Evolutionary conservation across 2,888 invertebrate genomes (phyloP).

Genomic region (Drosophila acutilabella): DNA sequence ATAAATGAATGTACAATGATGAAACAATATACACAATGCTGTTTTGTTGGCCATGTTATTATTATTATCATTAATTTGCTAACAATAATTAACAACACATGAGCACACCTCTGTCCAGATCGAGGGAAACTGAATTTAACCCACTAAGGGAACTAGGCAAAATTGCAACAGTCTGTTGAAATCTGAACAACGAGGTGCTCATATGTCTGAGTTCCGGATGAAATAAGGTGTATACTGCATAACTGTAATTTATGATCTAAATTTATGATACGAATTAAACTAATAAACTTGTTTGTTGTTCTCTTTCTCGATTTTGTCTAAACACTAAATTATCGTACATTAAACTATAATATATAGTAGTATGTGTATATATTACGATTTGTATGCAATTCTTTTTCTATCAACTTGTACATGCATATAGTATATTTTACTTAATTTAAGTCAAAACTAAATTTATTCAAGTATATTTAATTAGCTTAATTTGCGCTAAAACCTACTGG

Average conservation of each 20-base stretch:
- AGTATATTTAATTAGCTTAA: conserved; percentile 25
- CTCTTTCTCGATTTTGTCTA: conserved; percentile 18
- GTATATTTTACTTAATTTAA: background rate
- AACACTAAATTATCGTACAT: conserved; percentile 44
- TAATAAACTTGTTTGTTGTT: conserved; percentile 24
- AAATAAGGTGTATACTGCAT: background rate
- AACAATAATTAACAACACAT: conserved; percentile 38
- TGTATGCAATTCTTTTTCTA: conserved; percentile 43
- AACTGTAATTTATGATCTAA: conserved; percentile 22
- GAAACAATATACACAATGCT: conserved; percentile 39
- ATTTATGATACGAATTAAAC: conserved; percentile 47
- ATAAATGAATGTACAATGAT: conserved; percentile 34
- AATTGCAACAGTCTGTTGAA: conserved; percentile 79
- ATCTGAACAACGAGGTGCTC: conserved; percentile 53
- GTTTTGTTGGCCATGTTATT: conserved; percentile 34
- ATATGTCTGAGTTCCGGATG: conserved; percentile 16
- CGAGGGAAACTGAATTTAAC: conserved; percentile 82
- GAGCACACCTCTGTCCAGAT: conserved; percentile 71
- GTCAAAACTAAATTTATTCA: conserved; percentile 3
- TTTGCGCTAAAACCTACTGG: conserved; percentile 55
- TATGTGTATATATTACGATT: conserved; percentile 43
- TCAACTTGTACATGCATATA: conserved; percentile 15
- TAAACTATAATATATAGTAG: conserved; percentile 29
- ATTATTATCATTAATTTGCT: conserved; percentile 25
- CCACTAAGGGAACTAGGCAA: conserved; percentile 85